Conservation (phyloP, 2,113 vertebrate species). For the Galbula dea region DNA sequence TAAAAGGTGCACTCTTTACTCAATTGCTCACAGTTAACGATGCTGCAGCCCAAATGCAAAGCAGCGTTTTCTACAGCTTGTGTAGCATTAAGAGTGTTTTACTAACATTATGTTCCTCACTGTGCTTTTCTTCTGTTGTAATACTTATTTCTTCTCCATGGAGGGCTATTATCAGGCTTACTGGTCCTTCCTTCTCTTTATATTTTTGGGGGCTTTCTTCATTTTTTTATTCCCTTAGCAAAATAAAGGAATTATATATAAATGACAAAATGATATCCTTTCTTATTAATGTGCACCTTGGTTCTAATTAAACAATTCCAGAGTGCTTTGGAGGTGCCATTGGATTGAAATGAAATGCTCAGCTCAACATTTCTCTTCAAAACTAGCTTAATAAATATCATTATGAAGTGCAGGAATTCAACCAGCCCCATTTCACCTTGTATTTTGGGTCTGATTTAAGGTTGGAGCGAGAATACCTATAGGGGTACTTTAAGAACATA, state of each 20-base stretch:
- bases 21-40: constrained; percentile 72
- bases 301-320: constrained; percentile 76
- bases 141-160: constrained; percentile 72
- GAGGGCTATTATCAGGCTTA: constrained; percentile 76
- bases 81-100: constrained; percentile 75
- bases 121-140: constrained; percentile 77
- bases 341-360: constrained; percentile 62
- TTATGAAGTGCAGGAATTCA: constrained; percentile 73
- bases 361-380: constrained; percentile 61
- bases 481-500: constrained; percentile 68
- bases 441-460: constrained; percentile 71
- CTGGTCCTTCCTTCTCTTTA: constrained; percentile 70
- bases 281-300: constrained; percentile 66
- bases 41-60: constrained; percentile 74
- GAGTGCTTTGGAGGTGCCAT: constrained; percentile 50
- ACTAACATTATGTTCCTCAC: constrained; percentile 75
- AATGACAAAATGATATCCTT: constrained; percentile 77
- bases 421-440: constrained; percentile 64
- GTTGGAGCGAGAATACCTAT: constrained; percentile 69
- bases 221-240: constrained; percentile 42
- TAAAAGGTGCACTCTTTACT: constrained; percentile 76
- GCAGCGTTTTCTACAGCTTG: constrained; percentile 74
- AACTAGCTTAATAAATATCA: constrained; percentile 75
- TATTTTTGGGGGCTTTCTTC: constrained; percentile 57
- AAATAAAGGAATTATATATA: constrained; percentile 71